A percentile compares a stretch with the other conserved stretches of the same genome.
Conservation (phyloP, 2,888 invertebrate genomes). For the Melipona bicolor region DNA sequence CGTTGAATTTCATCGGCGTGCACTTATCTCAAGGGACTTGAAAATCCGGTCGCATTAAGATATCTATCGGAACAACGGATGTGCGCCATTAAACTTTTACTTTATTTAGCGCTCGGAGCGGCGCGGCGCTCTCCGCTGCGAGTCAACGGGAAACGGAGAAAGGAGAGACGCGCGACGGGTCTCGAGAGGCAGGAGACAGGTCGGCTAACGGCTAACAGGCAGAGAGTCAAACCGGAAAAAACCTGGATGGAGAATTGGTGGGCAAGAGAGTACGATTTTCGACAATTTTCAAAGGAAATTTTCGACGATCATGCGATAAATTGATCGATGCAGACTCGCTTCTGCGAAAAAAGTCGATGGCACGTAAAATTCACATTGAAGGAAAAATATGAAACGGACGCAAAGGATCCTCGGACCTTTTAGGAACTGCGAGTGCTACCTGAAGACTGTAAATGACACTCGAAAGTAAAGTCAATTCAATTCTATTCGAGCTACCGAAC, state of each 20-base stretch:
- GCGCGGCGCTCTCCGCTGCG: conserved; percentile 39
- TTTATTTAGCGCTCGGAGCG: conserved; percentile 79
- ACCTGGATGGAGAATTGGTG: background rate
- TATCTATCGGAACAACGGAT: conserved; percentile 84
- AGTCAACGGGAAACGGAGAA: conserved; percentile 40
- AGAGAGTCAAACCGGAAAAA: background rate
- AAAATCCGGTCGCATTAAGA: conserved; percentile 84
- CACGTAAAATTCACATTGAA: too few relatives aligned
- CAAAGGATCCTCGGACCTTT: too few relatives aligned
- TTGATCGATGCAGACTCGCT: too few relatives aligned
- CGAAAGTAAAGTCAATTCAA: too few relatives aligned
- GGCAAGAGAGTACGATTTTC: background rate
- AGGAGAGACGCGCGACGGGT: background rate
- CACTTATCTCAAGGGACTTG: conserved; percentile 81
- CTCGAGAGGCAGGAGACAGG: conserved; percentile 13
- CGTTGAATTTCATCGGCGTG: conserved; percentile 72
- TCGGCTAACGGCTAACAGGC: background rate
- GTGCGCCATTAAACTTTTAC: conserved; percentile 83
- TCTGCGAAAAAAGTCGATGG: too few relatives aligned
- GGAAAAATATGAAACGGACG: too few relatives aligned
- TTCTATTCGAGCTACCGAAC: too few relatives aligned
- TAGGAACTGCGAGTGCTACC: too few relatives aligned
- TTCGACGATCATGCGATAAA: too few relatives aligned
- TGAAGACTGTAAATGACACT: too few relatives aligned
- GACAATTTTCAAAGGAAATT: too few relatives aligned